phyloP scores from a whole-genome alignment of 2,113 vertebrate species.

The Barnardius zonarius region DNA sequence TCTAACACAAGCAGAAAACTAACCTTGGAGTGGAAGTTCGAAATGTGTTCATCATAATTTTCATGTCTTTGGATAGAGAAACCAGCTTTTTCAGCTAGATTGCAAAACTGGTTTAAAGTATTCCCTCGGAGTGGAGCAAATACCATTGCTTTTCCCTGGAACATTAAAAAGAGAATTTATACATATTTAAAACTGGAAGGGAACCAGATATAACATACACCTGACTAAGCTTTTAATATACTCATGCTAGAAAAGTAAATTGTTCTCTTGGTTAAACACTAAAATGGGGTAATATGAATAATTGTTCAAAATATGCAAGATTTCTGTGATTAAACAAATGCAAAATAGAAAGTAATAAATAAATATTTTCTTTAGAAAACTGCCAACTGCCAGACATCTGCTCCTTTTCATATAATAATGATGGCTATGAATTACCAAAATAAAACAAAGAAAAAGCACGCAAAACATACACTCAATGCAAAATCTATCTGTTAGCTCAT shows the following conservation, averaged over 20 bases:
- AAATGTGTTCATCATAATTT: conserved; percentile 95
- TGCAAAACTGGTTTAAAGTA: conserved; percentile 91
- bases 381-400: neutral
- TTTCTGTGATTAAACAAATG: conserved; percentile 30
- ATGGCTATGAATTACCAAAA: conserved; percentile 9
- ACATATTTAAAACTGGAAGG: conserved; percentile 66
- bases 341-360: neutral
- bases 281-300: neutral
- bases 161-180: conserved; percentile 72
- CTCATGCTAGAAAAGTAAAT: neutral
- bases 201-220: conserved; percentile 40
- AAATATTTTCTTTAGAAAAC: conserved; percentile 16
- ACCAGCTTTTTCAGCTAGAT: conserved; percentile 88
- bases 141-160: conserved; percentile 90
- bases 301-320: conserved; percentile 15
- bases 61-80: conserved; percentile 88
- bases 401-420: neutral
- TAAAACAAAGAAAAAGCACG: conserved; percentile 13
- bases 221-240: conserved; percentile 29
- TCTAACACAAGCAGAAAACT: conserved; percentile 81
- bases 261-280: conserved; percentile 23
- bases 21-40: conserved; percentile 94
- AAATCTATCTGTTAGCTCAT: conserved; percentile 14
- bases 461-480: neutral
- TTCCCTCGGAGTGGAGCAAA: conserved; percentile 91